These are phyloP conservation scores for Radopholus similis DNA, from an alignment of 1,140 invertebrate genomes.

Conservation along the genomic window DNA sequence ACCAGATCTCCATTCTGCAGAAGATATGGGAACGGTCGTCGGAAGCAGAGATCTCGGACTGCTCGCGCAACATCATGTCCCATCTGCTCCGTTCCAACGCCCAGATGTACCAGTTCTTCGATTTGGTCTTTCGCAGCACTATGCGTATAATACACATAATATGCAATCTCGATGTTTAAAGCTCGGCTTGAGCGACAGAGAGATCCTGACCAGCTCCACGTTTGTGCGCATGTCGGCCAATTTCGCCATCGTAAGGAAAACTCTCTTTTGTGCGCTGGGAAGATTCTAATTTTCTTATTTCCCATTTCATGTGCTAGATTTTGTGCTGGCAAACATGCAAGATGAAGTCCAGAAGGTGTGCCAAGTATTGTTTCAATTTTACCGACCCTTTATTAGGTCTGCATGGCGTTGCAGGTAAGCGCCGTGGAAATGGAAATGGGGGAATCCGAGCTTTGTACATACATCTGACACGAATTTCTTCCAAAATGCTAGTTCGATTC, in stretches of 20 bases:
- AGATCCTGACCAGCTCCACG: slow-evolving; percentile 27
- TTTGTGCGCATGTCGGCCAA: slow-evolving; percentile 38
- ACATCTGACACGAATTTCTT: too few relatives aligned
- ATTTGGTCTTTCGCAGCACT: slow-evolving; percentile 21
- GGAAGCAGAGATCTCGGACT: slow-evolving; percentile 40
- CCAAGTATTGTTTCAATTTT: not conserved
- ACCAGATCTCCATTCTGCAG: slow-evolving; percentile 39
- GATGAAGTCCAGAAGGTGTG: slow-evolving; percentile 43
- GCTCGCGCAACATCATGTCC: slow-evolving; percentile 38
- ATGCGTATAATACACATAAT: not conserved
- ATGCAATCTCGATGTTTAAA: slow-evolving; percentile 16
- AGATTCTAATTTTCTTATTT: too few relatives aligned
- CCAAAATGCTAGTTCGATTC: too few relatives aligned
- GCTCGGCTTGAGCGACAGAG: slow-evolving; percentile 40
- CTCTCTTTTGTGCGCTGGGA: too few relatives aligned
- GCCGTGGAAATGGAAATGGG: too few relatives aligned
- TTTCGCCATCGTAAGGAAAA: slow-evolving; percentile 39
- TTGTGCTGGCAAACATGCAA: slow-evolving; percentile 42
- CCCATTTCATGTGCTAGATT: slow-evolving; percentile 50
- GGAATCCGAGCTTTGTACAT: too few relatives aligned
- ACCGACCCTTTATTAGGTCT: slow-evolving; percentile 17
- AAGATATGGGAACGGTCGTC: slow-evolving; percentile 42
- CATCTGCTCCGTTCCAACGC: slow-evolving; percentile 41
- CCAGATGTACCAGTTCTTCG: slow-evolving; percentile 38
- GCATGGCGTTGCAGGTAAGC: slow-evolving; percentile 34